These are phyloP conservation scores for Glaucopsyche alexis DNA, from an alignment of 2,888 invertebrate species.

Conservation along the genomic window DNA sequence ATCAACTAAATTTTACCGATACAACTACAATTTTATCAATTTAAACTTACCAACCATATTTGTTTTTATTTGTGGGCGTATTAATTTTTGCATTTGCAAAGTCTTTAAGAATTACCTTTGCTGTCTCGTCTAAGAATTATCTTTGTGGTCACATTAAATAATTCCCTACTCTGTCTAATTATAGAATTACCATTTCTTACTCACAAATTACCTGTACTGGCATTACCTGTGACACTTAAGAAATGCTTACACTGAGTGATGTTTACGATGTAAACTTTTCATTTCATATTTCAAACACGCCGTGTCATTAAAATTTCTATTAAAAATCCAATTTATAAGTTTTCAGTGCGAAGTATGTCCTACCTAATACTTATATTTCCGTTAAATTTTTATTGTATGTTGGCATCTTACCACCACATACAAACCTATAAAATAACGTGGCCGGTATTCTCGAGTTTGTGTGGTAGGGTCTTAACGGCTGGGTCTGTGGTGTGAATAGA, in stretches of 20 bases:
- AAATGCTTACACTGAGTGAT: not conserved
- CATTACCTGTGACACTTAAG: not conserved
- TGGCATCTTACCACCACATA: slow-evolving; percentile 80
- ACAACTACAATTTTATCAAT: not conserved
- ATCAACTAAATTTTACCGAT: not conserved
- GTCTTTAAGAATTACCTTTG: not conserved
- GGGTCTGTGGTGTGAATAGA: slow-evolving; percentile 69
- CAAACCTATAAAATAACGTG: slow-evolving; percentile 68
- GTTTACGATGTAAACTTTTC: not conserved
- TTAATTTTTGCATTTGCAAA: not conserved
- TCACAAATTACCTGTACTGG: not conserved
- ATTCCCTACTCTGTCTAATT: no score
- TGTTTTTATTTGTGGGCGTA: not conserved
- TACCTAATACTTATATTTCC: slow-evolving; percentile 23
- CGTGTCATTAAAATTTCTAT: not conserved
- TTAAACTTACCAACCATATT: slow-evolving; percentile 19
- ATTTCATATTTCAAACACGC: not conserved
- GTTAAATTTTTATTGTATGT: slow-evolving; percentile 59
- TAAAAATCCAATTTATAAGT: not conserved
- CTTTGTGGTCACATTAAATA: not conserved
- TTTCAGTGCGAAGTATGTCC: not conserved
- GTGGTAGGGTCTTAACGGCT: slow-evolving; percentile 64
- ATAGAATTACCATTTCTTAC: not conserved
- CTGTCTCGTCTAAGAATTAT: not conserved
- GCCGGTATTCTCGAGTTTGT: slow-evolving; percentile 50